These are phyloP conservation scores for Dendroctonus valens DNA, from an alignment of 1,140 invertebrate species.

Conservation along the genomic window DNA sequence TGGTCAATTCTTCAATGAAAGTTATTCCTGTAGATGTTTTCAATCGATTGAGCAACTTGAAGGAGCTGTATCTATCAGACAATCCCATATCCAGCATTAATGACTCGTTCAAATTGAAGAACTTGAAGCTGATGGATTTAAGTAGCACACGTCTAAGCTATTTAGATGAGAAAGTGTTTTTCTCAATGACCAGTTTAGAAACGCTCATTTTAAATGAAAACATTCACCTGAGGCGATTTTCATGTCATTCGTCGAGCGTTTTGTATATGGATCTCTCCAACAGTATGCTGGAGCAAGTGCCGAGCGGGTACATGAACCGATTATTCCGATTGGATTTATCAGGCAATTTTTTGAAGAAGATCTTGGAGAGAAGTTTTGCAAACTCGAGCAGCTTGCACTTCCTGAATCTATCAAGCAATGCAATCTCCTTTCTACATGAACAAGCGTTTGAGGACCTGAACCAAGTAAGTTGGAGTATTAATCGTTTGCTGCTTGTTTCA, in stretches of 20 bases:
- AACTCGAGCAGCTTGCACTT: conserved; percentile 61
- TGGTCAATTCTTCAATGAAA: conserved; percentile 54
- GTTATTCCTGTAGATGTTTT: conserved; percentile 54
- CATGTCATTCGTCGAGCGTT: conserved; percentile 55
- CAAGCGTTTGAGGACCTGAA: conserved; percentile 57
- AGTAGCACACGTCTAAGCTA: conserved; percentile 56
- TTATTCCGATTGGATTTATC: conserved; percentile 58
- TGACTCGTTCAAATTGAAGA: conserved; percentile 52
- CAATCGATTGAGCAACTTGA: conserved; percentile 55
- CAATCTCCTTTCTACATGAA: conserved; percentile 55
- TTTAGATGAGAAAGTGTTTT: conserved; percentile 53
- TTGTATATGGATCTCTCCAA: conserved; percentile 61
- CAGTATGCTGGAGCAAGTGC: conserved; percentile 63
- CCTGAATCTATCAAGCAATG: conserved; percentile 65
- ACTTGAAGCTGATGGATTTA: conserved; percentile 56
- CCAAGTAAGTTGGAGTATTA: conserved; percentile 6
- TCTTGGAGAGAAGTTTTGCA: conserved; percentile 58
- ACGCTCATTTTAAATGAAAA: conserved; percentile 57
- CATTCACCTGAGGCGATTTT: conserved; percentile 52
- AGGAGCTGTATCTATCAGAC: conserved; percentile 54
- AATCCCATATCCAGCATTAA: conserved; percentile 55
- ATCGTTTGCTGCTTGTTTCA: neutral
- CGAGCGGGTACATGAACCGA: conserved; percentile 60
- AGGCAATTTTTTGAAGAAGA: conserved; percentile 58
- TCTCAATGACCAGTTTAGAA: conserved; percentile 53